Evolutionary conservation across 2,888 invertebrate species (phyloP), one percentile per base, ranked within the genome.

Genomic region (Carterocephalus palaemon): DNA sequence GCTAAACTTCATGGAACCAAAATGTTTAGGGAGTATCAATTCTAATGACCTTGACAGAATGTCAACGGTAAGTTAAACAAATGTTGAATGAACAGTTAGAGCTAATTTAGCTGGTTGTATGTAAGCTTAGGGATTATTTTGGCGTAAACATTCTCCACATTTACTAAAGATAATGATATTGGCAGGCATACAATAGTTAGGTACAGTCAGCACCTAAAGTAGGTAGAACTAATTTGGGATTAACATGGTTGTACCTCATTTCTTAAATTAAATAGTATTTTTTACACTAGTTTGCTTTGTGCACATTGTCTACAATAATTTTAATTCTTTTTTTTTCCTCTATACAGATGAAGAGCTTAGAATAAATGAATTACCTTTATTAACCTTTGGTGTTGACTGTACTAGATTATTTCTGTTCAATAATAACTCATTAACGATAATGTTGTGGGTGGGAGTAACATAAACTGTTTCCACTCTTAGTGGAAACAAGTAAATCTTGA

Each of bases 371-470:
- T n/a, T n/a, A n/a, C n/a, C n/a, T n/a, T n/a, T n/a, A n/a, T n/a
- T n/a, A n/a, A n/a, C n/a, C n/a, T n/a, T n/a, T n/a, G n/a, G n/a
- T n/a, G n/a, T n/a, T n/a, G n/a, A n/a, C n/a, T n/a, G n/a, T n/a
- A n/a, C n/a, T n/a, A n/a, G n/a, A n/a, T n/a, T n/a, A n/a, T n/a
- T n/a, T 36, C 22, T 34, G 36, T 34, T 42, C 29, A 43, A 16
- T 36, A 36, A 43, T 43, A 43, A 43, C 43, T 43, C 43, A 31
- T 37, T 43, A 43, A 37, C 23, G 29, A 43, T 37, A 31, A 23
- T 31, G 43, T 15, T 34, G 13, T 23, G 29, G 13, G 28, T 34
- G 13, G 23, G 29, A 28, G 28, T 12, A 29, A 29, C 16, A 29
- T 16, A 8, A 37, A 43, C 29, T 12, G 26, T 29, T 43, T 36